A percentile compares a stretch with the other conserved stretches of the same genome.
Conservation (phyloP, 2,113 vertebrate genomes). For the Alectura lathami region DNA sequence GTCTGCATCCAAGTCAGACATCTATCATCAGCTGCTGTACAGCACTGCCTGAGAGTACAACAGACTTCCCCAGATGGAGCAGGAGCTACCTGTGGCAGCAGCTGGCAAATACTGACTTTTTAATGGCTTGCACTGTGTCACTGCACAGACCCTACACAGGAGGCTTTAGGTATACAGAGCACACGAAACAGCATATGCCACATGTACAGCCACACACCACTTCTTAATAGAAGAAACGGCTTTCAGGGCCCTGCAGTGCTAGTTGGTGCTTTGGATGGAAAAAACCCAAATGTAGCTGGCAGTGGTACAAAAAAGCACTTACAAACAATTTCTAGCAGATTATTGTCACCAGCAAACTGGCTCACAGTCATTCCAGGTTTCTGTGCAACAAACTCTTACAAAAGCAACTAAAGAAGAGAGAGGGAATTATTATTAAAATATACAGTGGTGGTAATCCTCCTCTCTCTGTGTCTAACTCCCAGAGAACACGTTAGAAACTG, state of each 20-base stretch:
- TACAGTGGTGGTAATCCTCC: conserved; percentile 25
- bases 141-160: background rate
- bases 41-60: background rate
- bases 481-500: conserved; percentile 39
- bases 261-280: background rate
- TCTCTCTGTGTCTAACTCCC: conserved; percentile 30
- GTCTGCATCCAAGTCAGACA: background rate
- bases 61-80: background rate
- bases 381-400: conserved; percentile 1
- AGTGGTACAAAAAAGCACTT: background rate
- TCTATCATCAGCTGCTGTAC: background rate
- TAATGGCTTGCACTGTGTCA: background rate
- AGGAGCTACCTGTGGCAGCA: background rate
- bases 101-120: background rate
- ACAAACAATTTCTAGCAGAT: background rate
- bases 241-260: background rate
- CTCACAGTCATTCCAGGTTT: background rate
- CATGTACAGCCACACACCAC: background rate
- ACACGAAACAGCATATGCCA: background rate
- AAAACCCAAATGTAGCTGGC: background rate
- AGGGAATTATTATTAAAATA: conserved; percentile 40
- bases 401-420: background rate
- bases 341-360: background rate
- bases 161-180: background rate
- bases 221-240: background rate